phyloP scores from a whole-genome alignment of 2,888 invertebrate genomes.

The Eupithecia abbreviata region DNA sequence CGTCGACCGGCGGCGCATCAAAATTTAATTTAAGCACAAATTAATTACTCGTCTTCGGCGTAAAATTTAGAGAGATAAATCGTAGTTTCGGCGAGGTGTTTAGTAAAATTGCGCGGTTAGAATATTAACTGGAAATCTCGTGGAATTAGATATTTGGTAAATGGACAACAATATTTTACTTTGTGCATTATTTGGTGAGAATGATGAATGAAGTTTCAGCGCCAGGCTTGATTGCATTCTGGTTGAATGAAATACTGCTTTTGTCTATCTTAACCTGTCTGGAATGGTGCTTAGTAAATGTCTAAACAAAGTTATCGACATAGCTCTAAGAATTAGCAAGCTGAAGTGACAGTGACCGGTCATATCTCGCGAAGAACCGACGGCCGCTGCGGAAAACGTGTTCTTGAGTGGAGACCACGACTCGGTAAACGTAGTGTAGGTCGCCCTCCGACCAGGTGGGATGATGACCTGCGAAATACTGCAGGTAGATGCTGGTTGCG shows the following conservation, averaged over 20 bases:
- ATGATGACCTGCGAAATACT: too few species aligned
- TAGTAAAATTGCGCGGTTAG: conserved; percentile 19
- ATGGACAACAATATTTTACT: conserved; percentile 1
- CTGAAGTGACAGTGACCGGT: too few species aligned
- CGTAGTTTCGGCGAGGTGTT: conserved; percentile 30
- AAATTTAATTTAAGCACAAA: conserved; percentile 56
- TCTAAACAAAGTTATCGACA: too few species aligned
- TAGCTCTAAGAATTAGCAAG: too few species aligned
- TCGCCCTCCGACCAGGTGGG: too few species aligned
- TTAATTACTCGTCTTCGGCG: conserved; percentile 45
- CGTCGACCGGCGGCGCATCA: conserved; percentile 45
- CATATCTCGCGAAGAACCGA: too few species aligned
- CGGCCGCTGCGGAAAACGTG: too few species aligned
- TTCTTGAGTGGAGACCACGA: too few species aligned
- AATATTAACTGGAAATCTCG: conserved; percentile 6
- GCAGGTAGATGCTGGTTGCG: too few species aligned
- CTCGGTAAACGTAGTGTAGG: too few species aligned
- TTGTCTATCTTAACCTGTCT: neutral
- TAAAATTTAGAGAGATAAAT: conserved; percentile 37
- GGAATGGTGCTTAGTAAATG: neutral
- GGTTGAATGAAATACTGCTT: neutral
- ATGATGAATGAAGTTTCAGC: neutral
- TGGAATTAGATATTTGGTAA: neutral
- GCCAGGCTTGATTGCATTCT: neutral
- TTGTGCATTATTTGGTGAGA: neutral